Percentiles rank a stretch among this genome's conserved stretches.
phyloP scores from a whole-genome alignment of 2,797 vertebrate species.

The Fringilla coelebs region DNA sequence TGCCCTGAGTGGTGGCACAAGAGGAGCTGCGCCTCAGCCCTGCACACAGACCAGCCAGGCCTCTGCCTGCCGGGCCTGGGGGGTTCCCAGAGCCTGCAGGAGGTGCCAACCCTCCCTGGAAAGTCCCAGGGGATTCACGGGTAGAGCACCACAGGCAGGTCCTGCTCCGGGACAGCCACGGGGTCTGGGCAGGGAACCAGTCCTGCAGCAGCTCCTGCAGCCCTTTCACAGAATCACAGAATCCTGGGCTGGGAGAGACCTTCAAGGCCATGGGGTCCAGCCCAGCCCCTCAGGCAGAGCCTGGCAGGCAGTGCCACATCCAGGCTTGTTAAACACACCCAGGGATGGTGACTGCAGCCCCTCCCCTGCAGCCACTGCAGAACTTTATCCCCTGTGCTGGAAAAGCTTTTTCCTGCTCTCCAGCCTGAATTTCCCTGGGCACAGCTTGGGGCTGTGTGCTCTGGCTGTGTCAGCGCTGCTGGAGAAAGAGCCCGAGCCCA shows the following conservation, averaged over 20 bases:
- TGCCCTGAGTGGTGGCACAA: accelerated
- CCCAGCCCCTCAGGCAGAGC: not conserved
- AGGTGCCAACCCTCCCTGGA: not conserved
- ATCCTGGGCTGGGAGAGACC: not conserved
- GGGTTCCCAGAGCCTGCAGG: accelerated
- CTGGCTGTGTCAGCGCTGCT: not conserved
- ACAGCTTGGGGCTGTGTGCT: not conserved
- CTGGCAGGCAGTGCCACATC: not conserved
- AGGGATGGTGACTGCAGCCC: not conserved
- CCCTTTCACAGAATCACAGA: not conserved
- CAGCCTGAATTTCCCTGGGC: not conserved
- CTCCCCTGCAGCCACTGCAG: not conserved
- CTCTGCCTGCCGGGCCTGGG: accelerated
- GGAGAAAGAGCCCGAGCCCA: no score
- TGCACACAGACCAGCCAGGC: no score
- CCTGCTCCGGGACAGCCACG: no score
- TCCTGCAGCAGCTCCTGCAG: not conserved
- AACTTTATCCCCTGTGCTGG: not conserved
- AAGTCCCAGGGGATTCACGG: accelerated
- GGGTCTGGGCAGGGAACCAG: not conserved
- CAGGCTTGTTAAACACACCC: not conserved
- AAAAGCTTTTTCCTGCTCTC: not conserved
- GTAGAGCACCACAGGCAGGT: not conserved
- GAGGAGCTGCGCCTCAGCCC: not conserved
- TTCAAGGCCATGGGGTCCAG: accelerated